A percentile compares a stretch with the other conserved stretches of the same genome.
Evolutionary conservation across 2,113 vertebrate species (phyloP).

Genomic region (Chamaea fasciata): DNA sequence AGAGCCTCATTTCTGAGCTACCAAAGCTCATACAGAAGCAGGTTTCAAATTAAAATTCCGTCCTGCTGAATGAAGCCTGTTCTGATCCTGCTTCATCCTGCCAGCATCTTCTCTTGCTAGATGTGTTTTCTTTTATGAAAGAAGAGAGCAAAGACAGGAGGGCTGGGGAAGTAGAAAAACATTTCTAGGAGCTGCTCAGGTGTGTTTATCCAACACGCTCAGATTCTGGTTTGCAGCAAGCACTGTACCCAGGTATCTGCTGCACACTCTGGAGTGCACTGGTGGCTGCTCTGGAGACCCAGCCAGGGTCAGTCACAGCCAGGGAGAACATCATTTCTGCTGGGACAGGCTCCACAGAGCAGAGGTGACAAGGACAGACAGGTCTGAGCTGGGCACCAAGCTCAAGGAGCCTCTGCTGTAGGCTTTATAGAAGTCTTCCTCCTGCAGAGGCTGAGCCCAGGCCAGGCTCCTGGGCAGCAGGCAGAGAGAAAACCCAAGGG

Average conservation of each 20-base stretch:
- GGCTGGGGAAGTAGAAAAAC: neutral
- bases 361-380: neutral
- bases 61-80: neutral
- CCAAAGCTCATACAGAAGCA: neutral
- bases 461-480: neutral
- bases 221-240: neutral
- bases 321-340: neutral
- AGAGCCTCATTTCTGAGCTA: neutral
- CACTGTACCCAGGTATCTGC: neutral
- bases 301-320: neutral
- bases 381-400: neutral
- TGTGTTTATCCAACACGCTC: neutral
- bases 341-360: neutral
- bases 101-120: neutral
- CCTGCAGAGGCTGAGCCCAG: neutral
- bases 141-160: neutral
- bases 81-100: neutral
- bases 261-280: neutral
- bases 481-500: neutral
- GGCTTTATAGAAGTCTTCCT: neutral
- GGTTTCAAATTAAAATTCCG: neutral
- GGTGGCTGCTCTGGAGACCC: neutral
- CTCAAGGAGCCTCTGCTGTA: neutral
- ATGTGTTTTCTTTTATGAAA: neutral
- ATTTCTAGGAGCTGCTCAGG: neutral